Base-by-base conservation (phyloP, 2,888 invertebrate genomes). In the Caenorhabditis zanzibari region DNA sequence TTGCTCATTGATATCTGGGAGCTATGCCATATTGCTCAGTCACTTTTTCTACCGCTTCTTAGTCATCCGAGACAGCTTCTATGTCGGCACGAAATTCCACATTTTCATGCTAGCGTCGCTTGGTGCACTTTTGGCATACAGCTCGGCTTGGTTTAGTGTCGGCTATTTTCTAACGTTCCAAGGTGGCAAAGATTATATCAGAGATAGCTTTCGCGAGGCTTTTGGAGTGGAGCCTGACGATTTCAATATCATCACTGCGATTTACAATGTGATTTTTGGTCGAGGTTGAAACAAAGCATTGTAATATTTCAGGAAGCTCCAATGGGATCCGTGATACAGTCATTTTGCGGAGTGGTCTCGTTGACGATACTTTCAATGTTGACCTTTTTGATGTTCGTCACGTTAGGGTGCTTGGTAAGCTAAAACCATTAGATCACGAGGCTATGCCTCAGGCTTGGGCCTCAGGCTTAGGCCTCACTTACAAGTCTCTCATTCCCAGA, bases 21-120 rank as follows among this genome's bases (percentile, higher is more conserved):
- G 41, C 14, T 63, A 44, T 44, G 63, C 63, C 3, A 22, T 63
- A 3, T 19, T 63, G 5, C 5, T 63, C 22, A 26, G 24, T 5
- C 63, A 63, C 24, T 63, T 63, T 22, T 19, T 44, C 12, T 63
- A 63, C n/a, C 44, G 71, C 7, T 59, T 38, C 9, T 16, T 71
- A 24, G 58, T 41, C 22, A 47, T 58, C 12, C 44, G 38, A 12
- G n/a, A 22, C 19, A 19, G 16, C 22, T 6, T 6, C 10, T 59
- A 58, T 22, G 28, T 41, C 19, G 10, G 1, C 6, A 47, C 26
- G 3, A 6, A 28, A 4, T 71, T 71, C 47, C 4, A 26, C 10
- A 7, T 12, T 1, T 59, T 28, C 22, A 44, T 71, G 47, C 4
- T 26, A 3, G 52, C n/a, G 1, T 26, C 71, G 0, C 12, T 71